Evolutionary conservation across 2,888 invertebrate species (phyloP).

Genomic region (Perdita meconis): DNA sequence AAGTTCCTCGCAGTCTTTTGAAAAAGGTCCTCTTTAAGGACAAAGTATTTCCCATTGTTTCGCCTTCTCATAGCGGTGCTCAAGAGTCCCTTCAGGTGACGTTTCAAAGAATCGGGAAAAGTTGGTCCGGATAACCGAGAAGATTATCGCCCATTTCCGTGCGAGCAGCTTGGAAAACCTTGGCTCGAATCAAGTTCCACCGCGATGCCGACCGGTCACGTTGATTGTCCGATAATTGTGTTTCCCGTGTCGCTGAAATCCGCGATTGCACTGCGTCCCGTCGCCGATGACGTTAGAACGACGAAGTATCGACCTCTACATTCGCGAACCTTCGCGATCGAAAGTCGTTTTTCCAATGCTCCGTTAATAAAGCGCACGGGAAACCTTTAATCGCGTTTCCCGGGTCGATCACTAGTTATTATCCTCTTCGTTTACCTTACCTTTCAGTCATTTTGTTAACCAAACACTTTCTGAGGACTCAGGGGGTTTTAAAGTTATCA

Average conservation of each 20-base stretch:
- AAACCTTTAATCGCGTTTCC: neutral
- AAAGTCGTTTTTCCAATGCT: neutral
- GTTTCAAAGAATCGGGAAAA: constrained; percentile 24
- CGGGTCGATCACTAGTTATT: neutral
- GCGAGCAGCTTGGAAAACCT: constrained; percentile 25
- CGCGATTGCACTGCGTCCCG: constrained; percentile 47
- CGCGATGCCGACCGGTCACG: constrained; percentile 51
- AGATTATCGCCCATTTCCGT: constrained; percentile 52
- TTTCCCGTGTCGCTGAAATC: constrained; percentile 64
- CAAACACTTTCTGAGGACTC: neutral
- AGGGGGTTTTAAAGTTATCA: neutral
- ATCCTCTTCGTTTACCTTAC: neutral
- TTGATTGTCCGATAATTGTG: constrained; percentile 74
- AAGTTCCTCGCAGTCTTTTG: neutral
- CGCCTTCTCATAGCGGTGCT: neutral
- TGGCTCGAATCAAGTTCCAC: constrained; percentile 44
- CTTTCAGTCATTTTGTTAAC: neutral
- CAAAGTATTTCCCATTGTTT: neutral
- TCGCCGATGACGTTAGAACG: constrained; percentile 29
- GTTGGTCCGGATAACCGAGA: constrained; percentile 41
- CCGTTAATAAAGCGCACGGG: neutral
- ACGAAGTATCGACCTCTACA: constrained; percentile 35
- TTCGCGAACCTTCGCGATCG: neutral
- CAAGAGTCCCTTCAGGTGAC: neutral
- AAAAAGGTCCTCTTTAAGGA: neutral